Evolutionary conservation across 30 jellyfish, hydroid and myxozoan species (phyloP).

Genomic region (Pelagia noctiluca): DNA sequence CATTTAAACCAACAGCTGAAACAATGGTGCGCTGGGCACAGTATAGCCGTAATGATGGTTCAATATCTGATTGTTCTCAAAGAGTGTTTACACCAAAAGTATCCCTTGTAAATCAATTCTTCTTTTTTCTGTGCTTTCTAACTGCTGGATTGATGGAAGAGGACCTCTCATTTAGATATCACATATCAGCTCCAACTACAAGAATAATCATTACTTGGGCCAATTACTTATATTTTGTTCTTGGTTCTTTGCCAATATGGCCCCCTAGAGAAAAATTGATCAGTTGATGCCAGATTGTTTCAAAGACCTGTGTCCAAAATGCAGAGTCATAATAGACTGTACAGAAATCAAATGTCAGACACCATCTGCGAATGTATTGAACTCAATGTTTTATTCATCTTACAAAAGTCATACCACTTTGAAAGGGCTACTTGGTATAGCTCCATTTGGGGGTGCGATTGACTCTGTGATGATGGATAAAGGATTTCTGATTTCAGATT

Average conservation of each 20-base stretch:
- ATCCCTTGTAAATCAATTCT: slow-evolving; percentile 11
- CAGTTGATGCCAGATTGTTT: background rate
- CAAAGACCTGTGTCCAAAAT: slow-evolving; percentile 5
- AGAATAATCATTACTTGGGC: slow-evolving; percentile 16
- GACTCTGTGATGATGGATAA: slow-evolving; percentile 34
- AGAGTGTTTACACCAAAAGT: slow-evolving; percentile 4
- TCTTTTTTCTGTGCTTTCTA: slow-evolving; percentile 11
- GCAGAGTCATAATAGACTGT: slow-evolving; percentile 8
- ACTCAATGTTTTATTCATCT: background rate
- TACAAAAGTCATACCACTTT: no score
- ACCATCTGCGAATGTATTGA: background rate
- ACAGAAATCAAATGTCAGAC: slow-evolving; percentile 8
- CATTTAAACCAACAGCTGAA: slow-evolving; percentile 24
- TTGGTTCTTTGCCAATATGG: slow-evolving; percentile 9
- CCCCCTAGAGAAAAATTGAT: background rate
- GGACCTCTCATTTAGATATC: slow-evolving; percentile 13
- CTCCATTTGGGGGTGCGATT: slow-evolving; percentile 1
- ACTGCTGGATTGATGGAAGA: slow-evolving; percentile 22
- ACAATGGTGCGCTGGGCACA: slow-evolving; percentile 28
- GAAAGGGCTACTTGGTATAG: no score
- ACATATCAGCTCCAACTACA: slow-evolving; percentile 36
- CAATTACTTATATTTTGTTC: slow-evolving; percentile 5
- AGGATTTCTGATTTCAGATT: slow-evolving; percentile 28
- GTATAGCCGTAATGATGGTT: slow-evolving; percentile 12
- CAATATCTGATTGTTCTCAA: background rate